phyloP scores from a whole-genome alignment of 2,888 invertebrate genomes.

The Hyppa rectilinea region DNA sequence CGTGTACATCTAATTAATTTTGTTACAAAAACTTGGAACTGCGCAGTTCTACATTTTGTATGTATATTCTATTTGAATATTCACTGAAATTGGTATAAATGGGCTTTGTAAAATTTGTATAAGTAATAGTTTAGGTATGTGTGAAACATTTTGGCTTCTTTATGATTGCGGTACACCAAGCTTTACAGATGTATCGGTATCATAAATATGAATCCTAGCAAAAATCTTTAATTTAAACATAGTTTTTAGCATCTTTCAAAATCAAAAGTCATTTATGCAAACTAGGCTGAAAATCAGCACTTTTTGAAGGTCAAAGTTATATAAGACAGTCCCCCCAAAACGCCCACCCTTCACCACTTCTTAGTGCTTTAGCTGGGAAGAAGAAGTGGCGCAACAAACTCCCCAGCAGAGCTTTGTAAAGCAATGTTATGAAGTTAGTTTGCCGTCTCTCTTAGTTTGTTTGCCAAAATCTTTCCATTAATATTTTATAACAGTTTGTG shows the following conservation, averaged over 20 bases:
- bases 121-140: background rate
- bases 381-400: no score
- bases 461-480: background rate
- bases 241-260: background rate
- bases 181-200: background rate
- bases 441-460: background rate
- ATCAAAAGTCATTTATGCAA: no score
- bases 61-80: conserved; percentile 12
- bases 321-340: no score
- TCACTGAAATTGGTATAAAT: conserved; percentile 4
- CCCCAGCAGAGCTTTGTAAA: no score
- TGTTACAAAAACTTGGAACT: conserved; percentile 38
- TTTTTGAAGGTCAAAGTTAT: no score
- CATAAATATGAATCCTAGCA: background rate
- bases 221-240: no score
- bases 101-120: background rate
- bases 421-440: background rate
- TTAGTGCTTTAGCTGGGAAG: no score
- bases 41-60: conserved; percentile 37
- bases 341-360: no score
- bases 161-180: background rate
- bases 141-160: background rate
- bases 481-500: background rate
- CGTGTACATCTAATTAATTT: conserved; percentile 38
- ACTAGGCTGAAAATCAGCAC: no score